phyloP scores from a whole-genome alignment of 2,888 invertebrate genomes.

The Drosophila fungiperda region DNA sequence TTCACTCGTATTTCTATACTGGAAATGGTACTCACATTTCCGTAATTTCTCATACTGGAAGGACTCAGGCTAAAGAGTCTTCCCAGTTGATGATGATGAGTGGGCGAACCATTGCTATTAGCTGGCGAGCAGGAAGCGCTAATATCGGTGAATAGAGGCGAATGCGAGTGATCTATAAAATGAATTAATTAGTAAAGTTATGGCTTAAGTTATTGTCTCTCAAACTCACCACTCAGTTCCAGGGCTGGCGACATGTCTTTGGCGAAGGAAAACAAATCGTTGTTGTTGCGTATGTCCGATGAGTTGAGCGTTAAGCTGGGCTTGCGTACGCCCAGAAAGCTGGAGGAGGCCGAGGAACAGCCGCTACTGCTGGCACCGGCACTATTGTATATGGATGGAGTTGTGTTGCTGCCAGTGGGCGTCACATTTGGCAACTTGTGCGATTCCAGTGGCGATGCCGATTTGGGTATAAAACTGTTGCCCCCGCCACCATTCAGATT shows the following conservation, averaged over 20 bases:
- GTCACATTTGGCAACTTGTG: constrained; percentile 77
- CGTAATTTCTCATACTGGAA: constrained; percentile 80
- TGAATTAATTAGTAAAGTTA: background rate
- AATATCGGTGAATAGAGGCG: constrained; percentile 83
- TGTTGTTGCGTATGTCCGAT: constrained; percentile 82
- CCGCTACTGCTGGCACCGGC: constrained; percentile 25
- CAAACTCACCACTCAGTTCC: constrained; percentile 76
- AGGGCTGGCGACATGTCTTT: constrained; percentile 82
- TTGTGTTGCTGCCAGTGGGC: constrained; percentile 34
- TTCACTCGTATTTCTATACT: background rate
- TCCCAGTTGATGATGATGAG: constrained; percentile 79
- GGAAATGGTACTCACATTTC: constrained; percentile 80
- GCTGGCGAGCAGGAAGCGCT: constrained; percentile 77
- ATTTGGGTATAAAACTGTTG: constrained; percentile 68
- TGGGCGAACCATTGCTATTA: constrained; percentile 81
- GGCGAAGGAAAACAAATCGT: constrained; percentile 83
- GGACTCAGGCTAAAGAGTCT: constrained; percentile 84
- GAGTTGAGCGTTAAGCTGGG: constrained; percentile 83
- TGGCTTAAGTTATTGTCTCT: too few species aligned
- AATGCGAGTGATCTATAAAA: constrained; percentile 52
- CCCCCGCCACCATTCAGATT: background rate
- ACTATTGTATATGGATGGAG: constrained; percentile 54
- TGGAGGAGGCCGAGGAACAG: constrained; percentile 48
- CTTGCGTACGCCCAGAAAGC: constrained; percentile 80
- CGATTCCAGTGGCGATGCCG: constrained; percentile 80